Percentiles rank a stretch among this genome's conserved stretches.
Conservation (phyloP, 2,888 invertebrate genomes). For the Drosophila hawaiiensis region DNA sequence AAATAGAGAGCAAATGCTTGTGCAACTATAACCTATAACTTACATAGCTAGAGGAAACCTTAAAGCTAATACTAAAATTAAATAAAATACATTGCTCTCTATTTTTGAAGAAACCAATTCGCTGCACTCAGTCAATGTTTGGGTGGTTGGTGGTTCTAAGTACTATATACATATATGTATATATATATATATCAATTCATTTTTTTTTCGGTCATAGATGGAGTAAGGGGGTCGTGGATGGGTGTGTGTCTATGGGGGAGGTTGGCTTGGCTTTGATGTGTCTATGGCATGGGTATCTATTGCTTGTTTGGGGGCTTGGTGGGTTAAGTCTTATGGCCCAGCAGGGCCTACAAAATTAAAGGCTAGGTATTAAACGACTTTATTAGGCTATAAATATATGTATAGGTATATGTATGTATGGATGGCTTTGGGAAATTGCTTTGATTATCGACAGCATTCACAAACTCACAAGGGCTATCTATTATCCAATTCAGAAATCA, state of each 20-base stretch:
- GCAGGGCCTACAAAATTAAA: conserved; percentile 18
- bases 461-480: not conserved
- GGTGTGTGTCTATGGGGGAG: not conserved
- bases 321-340: conserved; percentile 35
- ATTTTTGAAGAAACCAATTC: not conserved
- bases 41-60: conserved; percentile 25
- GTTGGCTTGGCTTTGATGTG: not conserved
- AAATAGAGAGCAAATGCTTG: conserved; percentile 31
- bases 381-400: conserved; percentile 13
- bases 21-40: conserved; percentile 2
- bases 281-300: conserved; percentile 4
- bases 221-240: not conserved
- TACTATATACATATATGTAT: not conserved
- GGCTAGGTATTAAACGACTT: conserved; percentile 19
- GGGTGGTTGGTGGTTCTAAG: not conserved
- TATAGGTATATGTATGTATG: conserved; percentile 2
- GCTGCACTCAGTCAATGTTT: not conserved
- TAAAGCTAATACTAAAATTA: conserved; percentile 24
- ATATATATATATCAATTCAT: not conserved
- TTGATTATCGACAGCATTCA: conserved; percentile 13
- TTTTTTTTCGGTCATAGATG: not conserved
- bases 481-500: not conserved
- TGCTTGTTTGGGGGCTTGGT: not conserved
- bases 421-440: conserved; percentile 27
- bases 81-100: conserved; percentile 25